Evolutionary conservation across 1,140 invertebrate genomes (phyloP), one percentile per base, ranked within the genome.

Genomic region (Drosophila grimshawi): DNA sequence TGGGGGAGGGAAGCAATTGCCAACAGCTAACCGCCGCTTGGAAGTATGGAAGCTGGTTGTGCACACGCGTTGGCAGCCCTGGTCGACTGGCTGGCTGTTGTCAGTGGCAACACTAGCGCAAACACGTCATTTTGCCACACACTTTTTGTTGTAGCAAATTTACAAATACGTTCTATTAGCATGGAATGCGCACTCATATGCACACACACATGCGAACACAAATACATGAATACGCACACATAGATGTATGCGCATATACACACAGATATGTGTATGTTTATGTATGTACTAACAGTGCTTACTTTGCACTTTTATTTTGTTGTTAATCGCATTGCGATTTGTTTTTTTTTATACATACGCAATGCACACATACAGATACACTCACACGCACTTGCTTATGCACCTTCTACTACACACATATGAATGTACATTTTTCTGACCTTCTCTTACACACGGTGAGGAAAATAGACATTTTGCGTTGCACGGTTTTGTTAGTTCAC

Each of bases 351-450:
- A 71, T 66, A 75, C 67, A 79, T 80, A 67, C 68, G 68, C 72
- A 77, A 63, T 45, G 53, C 62, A 68, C 77, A 85, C 61, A 19
- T 19, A 67, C 63, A 69, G 55, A 45, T 5, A 66, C 57, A 41
- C 64, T 35, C 64, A 35, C 52, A 48, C 46, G 19, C 69, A 52
- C 60, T 56, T 62, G 66, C 66, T 46, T 61, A 45, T 71, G 68
- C 68, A 71, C 52, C 68, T 64, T 64, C 68, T 27, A 55, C 61
- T 71, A 53, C 30, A 53, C 30, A 45, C 63, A 70, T 64, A 63
- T 53, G 57, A 76, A 78, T 83, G 80, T 83, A 83, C 80, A 80
- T 83, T 83, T 83, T 83, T 83, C 80, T 83, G 80, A 83, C 80
- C 80, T 79, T 79, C 77, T 83, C 80, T 68, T 78, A 61, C 74